Base-by-base conservation (phyloP, 2,113 vertebrate species). In the Gopherus evgoodei region DNA sequence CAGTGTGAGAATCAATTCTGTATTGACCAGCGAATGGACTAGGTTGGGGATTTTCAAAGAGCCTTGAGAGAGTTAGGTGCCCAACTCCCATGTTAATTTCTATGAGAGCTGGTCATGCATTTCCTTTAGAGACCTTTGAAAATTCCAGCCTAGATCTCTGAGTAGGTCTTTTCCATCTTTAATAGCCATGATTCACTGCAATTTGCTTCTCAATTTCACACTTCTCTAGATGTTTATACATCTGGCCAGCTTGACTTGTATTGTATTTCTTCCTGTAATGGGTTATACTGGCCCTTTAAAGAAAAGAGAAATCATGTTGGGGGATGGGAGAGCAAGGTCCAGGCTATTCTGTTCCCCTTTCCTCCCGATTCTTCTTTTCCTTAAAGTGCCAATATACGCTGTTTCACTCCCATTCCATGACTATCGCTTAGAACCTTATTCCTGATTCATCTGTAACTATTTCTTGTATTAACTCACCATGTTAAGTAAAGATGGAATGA, bases 141-240 rank as follows among this genome's bases (percentile, higher is more conserved):
- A 69, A 5, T 1, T 16, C 47, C 27, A 0, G 2, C n/a, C 0
- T 22, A 50, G 44, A 78, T 2, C 16, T 35, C 19, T 31, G 38
- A 11, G 0, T 50, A 83, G 83, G 13, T 16, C 12, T 84, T 94
- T 94, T 86, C 85, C 53, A 93, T 5, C 13, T 11, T 88, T 78
- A 19, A n/a, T 14, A 89, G 11, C 25, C 0, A 0, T 31, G 29
- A 52, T 27, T 83, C 38, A 1, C 9, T 42, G 24, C n/a, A 44
- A 12, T 75, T 76, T 42, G 22, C 17, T 76, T 86, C 42, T 2
- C 42, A 87, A 1, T 59, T 89, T 84, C 85, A 59, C 76, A 38
- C 5, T 85, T 21, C 42, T 79, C 52, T 54, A 69, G 42, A 11
- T 1, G 1, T 57, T 57, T 42, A 6, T 3, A 25, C 29, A 1